phyloP scores from a whole-genome alignment of 1,140 invertebrate species.

The Delia radicum region DNA sequence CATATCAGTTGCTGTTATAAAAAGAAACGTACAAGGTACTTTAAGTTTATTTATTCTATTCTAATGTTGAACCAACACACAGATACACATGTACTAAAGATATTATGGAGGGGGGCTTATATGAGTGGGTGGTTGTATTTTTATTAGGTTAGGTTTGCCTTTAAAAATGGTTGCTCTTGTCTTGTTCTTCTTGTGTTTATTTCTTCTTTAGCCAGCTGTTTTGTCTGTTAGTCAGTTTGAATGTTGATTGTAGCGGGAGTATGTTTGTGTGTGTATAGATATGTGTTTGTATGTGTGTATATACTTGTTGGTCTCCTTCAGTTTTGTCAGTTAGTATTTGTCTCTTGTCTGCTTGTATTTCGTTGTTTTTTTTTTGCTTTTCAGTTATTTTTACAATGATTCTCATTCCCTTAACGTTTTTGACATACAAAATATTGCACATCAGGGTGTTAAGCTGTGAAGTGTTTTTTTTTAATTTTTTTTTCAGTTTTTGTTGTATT shows the following conservation, averaged over 20 bases:
- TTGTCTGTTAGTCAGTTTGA: not conserved
- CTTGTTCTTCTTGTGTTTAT: not conserved
- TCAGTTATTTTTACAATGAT: not conserved
- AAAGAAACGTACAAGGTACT: not conserved
- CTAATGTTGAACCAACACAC: too few relatives aligned
- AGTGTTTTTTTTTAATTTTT: slow-evolving; percentile 35
- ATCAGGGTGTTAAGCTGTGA: slow-evolving; percentile 55
- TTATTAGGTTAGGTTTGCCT: not conserved
- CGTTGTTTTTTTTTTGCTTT: not conserved
- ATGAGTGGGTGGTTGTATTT: not conserved
- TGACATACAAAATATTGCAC: slow-evolving; percentile 26
- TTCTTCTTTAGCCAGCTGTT: not conserved
- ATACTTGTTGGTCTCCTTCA: slow-evolving; percentile 7
- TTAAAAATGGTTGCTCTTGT: not conserved
- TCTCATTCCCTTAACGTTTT: not conserved
- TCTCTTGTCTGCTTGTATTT: slow-evolving; percentile 27
- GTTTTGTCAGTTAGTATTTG: slow-evolving; percentile 29
- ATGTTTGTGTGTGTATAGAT: not conserved
- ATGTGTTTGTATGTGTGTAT: not conserved
- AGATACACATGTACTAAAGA: too few relatives aligned
- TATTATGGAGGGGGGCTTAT: not conserved
- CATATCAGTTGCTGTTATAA: not conserved
- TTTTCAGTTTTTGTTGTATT: slow-evolving; percentile 29
- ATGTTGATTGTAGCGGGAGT: not conserved
- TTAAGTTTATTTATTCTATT: not conserved